A percentile compares a stretch with the other conserved stretches of the same genome.
Evolutionary conservation across 1,140 invertebrate species (phyloP).

Genomic region (Nasonia giraulti): DNA sequence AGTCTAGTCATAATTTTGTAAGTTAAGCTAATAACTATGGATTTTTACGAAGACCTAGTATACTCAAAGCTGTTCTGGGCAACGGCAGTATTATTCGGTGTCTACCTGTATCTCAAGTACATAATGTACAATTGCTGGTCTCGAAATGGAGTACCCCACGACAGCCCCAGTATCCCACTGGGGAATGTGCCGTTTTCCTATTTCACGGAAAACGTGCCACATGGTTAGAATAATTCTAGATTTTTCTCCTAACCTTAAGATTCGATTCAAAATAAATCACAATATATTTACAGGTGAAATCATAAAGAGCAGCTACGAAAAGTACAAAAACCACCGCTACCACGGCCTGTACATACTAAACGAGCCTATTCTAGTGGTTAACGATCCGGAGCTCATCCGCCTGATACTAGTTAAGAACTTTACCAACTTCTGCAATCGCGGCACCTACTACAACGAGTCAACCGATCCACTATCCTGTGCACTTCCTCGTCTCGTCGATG

Average conservation of each 20-base stretch:
- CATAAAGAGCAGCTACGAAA: conserved; percentile 32
- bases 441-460: conserved; percentile 68
- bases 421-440: conserved; percentile 69
- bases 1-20: too few species aligned
- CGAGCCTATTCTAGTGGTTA: conserved; percentile 68
- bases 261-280: neutral
- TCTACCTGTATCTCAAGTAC: conserved; percentile 57
- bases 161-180: conserved; percentile 66
- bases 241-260: neutral
- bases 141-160: conserved; percentile 55
- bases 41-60: neutral
- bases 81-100: neutral
- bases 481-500: conserved; percentile 68
- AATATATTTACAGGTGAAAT: conserved; percentile 27
- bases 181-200: conserved; percentile 71
- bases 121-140: conserved; percentile 60
- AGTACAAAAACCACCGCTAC: conserved; percentile 45
- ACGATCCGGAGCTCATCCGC: conserved; percentile 73
- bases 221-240: conserved; percentile 10
- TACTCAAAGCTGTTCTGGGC: conserved; percentile 13
- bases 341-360: conserved; percentile 72
- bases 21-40: too few species aligned
- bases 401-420: conserved; percentile 73
- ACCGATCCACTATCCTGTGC: conserved; percentile 74
- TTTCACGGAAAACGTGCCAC: conserved; percentile 51